Base-by-base conservation (phyloP, 2,113 vertebrate species). In the Paraplagusia blochii region DNA sequence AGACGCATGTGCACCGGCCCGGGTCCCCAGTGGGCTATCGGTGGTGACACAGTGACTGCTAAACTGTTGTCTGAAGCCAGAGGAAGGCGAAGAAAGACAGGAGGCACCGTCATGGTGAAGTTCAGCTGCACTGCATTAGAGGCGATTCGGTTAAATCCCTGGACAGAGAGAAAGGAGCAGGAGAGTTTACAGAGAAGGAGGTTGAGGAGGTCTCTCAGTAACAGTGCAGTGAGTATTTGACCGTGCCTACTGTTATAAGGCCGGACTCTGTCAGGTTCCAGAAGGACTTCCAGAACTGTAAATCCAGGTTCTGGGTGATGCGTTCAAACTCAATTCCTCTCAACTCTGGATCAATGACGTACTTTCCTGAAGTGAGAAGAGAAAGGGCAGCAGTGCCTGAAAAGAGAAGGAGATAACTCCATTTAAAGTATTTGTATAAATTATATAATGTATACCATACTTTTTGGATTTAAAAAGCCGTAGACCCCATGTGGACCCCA, bases 281-380 rank as follows among this genome's bases (percentile, higher is more conserved):
- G 89, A 96, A 96, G 34, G 88, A 87, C 75, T 96, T 95, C 94
- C 94, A 95, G 72, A 96, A 96, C 43, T 93, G 89, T 69, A 95
- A 82, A 1, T 96, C 93, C 77, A 95, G 82, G 70, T 95, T 95
- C 80, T 95, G 94, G 9, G 89, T 94, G 16, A 95, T 93, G 39
- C 93, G 90, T 47, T 95, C 94, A 69, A 95, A 96, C 82, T 94
- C 92, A 0, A 83, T 60, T 0, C 94, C 94, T 0, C 94, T 90
- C 12, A 94, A 71, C 74, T 96, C 94, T 0, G 94, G 94, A 77
- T 96, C 92, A 0, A 95, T 89, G 45, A 93, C 90, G 9, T 95
- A 95, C 58, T 94, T 93, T 58, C 94, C 94, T 0, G 94, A 92
- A 1, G 92, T 93, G 72, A 95, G 90, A 48, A 96, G 85, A 8